Conservation (phyloP, 2,888 invertebrate genomes). For the Galerucella nymphaeae region DNA sequence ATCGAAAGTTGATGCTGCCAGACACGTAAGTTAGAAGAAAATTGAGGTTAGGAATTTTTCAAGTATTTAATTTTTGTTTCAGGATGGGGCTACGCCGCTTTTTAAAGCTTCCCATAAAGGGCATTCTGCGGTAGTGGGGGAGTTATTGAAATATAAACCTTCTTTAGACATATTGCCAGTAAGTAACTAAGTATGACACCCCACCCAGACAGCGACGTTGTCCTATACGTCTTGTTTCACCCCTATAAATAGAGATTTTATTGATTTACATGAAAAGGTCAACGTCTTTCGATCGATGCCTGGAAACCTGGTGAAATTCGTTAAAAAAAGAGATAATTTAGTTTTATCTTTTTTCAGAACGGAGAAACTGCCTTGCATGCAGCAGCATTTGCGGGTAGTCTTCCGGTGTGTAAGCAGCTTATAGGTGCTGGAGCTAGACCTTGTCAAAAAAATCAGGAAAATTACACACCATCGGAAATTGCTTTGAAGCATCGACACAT, state of each 20-base stretch:
- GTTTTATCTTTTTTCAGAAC: constrained; percentile 72
- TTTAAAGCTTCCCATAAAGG: constrained; percentile 97
- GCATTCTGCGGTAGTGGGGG: constrained; percentile 86
- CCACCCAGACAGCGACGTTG: no score
- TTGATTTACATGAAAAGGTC: constrained; percentile 25
- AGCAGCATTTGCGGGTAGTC: constrained; percentile 88
- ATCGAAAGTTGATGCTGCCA: constrained; percentile 81
- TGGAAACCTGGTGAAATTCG: neutral
- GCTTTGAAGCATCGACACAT: constrained; percentile 69
- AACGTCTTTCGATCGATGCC: constrained; percentile 15
- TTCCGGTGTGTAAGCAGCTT: constrained; percentile 81
- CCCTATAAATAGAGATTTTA: constrained; percentile 14
- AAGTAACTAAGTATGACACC: no score
- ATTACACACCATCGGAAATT: constrained; percentile 74
- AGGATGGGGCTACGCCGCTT: constrained; percentile 94
- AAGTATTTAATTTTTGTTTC: constrained; percentile 50
- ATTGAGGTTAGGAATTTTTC: neutral
- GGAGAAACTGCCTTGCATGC: constrained; percentile 93
- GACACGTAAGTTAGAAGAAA: constrained; percentile 73
- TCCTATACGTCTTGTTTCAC: no score
- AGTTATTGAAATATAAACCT: constrained; percentile 84
- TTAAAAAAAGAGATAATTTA: no score
- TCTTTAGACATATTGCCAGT: constrained; percentile 85
- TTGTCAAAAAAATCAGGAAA: constrained; percentile 77
- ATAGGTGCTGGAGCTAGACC: constrained; percentile 78